phyloP scores from a whole-genome alignment of 2,113 vertebrate species.

The Miniopterus natalensis region DNA sequence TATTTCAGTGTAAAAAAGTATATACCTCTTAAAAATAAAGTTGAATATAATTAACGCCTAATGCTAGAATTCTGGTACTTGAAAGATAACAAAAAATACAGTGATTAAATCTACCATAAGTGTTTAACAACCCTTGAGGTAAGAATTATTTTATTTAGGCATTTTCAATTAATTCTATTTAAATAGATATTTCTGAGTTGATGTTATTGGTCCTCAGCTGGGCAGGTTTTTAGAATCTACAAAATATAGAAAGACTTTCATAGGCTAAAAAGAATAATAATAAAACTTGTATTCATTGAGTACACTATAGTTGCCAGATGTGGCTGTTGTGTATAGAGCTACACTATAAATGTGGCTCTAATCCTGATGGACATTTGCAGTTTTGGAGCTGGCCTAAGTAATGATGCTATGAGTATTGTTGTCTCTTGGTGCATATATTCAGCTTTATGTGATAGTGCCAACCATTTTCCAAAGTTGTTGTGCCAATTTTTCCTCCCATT shows the following conservation, averaged over 20 bases:
- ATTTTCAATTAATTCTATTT: constrained; percentile 19
- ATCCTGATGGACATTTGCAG: neutral
- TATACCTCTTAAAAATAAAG: neutral
- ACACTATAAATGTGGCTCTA: no score
- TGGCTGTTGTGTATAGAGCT: neutral
- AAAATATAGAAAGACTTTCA: neutral
- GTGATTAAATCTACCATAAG: neutral
- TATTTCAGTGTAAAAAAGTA: neutral
- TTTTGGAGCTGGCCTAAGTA: neutral
- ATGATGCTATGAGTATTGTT: neutral
- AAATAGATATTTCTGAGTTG: neutral
- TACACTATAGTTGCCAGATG: neutral
- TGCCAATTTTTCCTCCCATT: neutral
- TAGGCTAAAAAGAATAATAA: neutral
- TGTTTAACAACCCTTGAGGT: neutral
- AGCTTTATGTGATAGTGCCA: neutral
- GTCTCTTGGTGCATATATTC: neutral
- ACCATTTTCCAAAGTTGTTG: neutral
- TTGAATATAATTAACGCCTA: neutral
- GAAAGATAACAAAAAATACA: neutral
- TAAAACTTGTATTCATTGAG: neutral
- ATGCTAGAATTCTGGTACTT: neutral
- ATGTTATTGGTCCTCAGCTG: neutral
- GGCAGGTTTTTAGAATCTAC: neutral
- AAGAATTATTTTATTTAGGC: neutral